Conservation (phyloP, 2,113 vertebrate genomes). For the Macrotis lagotis region DNA sequence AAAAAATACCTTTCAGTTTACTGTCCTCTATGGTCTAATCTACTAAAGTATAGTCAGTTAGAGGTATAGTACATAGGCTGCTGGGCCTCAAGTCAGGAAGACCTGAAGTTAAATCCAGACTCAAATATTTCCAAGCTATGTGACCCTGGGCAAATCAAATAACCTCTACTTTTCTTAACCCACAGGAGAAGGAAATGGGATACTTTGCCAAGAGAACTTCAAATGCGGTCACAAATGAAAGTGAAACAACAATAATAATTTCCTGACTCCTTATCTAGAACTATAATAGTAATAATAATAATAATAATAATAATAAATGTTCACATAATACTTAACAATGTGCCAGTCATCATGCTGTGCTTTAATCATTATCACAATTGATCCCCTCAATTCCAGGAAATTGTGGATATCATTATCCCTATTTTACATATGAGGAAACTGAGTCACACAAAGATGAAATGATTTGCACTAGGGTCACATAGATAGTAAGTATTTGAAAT, state of each 20-base stretch:
- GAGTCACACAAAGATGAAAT: neutral
- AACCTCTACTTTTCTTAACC: no score
- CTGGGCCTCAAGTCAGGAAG: no score
- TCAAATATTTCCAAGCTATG: no score
- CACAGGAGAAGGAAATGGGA: neutral
- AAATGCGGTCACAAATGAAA: no score
- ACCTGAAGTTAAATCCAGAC: no score
- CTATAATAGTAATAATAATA: neutral
- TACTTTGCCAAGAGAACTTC: no score
- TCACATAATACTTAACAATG: neutral
- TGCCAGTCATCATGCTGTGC: neutral
- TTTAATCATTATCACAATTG: neutral
- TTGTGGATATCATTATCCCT: neutral
- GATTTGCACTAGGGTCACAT: neutral
- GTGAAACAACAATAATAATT: neutral
- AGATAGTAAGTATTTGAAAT: neutral
- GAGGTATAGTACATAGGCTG: neutral
- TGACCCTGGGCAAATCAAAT: no score
- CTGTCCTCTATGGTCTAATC: neutral
- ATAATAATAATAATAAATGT: no score
- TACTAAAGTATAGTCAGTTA: neutral
- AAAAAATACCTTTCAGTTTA: neutral
- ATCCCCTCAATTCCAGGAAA: neutral
- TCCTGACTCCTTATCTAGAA: neutral
- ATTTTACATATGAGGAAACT: neutral